phyloP scores from a whole-genome alignment of 2,888 invertebrate species.

The Bellardia pandia region DNA sequence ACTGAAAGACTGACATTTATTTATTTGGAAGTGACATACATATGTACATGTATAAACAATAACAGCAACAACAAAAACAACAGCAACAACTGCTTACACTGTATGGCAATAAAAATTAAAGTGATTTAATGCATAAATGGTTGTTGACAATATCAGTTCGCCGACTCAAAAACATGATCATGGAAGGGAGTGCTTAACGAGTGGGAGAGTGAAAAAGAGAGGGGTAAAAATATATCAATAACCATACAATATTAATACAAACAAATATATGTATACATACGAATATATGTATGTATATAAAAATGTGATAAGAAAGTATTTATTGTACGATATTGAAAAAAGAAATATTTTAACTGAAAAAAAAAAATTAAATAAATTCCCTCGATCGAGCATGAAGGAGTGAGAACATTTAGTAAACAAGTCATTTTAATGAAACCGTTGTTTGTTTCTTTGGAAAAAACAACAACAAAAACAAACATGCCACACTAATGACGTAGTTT shows the following conservation, averaged over 20 bases:
- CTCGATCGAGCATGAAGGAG: slow-evolving; percentile 55
- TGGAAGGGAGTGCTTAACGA: not conserved
- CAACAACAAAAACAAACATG: slow-evolving; percentile 25
- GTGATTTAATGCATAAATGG: slow-evolving; percentile 55
- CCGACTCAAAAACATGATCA: slow-evolving; percentile 49
- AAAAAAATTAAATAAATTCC: slow-evolving; percentile 39
- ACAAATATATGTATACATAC: not conserved
- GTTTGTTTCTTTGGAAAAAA: slow-evolving; percentile 23
- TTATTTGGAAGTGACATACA: slow-evolving; percentile 53
- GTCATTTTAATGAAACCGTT: slow-evolving; percentile 55
- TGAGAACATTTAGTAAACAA: slow-evolving; percentile 58
- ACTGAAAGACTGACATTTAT: slow-evolving; percentile 15
- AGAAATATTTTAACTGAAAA: slow-evolving; percentile 17
- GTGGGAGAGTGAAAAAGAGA: slow-evolving; percentile 13
- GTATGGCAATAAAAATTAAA: slow-evolving; percentile 28
- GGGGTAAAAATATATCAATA: slow-evolving; percentile 45
- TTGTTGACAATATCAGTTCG: slow-evolving; percentile 57
- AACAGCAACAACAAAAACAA: slow-evolving; percentile 19
- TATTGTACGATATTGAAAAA: slow-evolving; percentile 24
- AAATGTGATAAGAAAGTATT: slow-evolving; percentile 52
- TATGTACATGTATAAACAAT: slow-evolving; percentile 3
- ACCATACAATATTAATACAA: slow-evolving; percentile 10
- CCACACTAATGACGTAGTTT: slow-evolving; percentile 40
- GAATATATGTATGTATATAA: too few relatives aligned
- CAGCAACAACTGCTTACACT: not conserved